Percentiles rank a stretch among this genome's conserved stretches.
These are phyloP conservation scores for Cataglyphis albicans DNA, from an alignment of 2,888 invertebrate genomes.

Conservation along the genomic window DNA sequence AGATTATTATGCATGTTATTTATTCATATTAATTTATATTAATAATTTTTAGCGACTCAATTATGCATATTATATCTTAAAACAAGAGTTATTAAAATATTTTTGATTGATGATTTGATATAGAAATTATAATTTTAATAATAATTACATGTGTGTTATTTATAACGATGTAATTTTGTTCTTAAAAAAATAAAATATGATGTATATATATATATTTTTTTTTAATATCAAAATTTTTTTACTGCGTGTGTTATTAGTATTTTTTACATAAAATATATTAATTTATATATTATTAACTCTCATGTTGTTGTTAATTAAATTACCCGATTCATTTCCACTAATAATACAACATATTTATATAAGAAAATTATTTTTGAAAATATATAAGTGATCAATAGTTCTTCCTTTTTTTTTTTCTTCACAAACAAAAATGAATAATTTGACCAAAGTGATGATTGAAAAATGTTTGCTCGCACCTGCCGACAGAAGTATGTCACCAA, in stretches of 20 bases:
- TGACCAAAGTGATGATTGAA: neutral
- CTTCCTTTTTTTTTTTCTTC: neutral
- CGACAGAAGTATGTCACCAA: conserved; percentile 91
- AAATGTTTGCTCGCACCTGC: conserved; percentile 84
- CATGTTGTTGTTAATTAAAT: neutral
- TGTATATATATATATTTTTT: no score
- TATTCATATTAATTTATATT: neutral
- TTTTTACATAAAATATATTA: neutral
- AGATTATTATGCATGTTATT: neutral
- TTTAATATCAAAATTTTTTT: neutral
- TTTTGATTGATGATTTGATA: neutral
- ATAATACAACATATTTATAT: neutral
- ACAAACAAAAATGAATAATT: neutral
- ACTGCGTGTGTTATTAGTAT: neutral
- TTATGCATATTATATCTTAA: neutral
- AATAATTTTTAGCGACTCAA: neutral
- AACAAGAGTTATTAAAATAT: neutral
- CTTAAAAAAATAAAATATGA: no score
- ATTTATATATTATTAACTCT: no score
- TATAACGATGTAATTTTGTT: no score
- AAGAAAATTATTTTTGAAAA: neutral
- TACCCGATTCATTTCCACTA: neutral
- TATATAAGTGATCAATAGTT: neutral
- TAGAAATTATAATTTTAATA: neutral
- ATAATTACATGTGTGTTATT: no score